Percentiles rank a stretch among this genome's conserved stretches.
These are phyloP conservation scores for Neoascia interrupta DNA, from an alignment of 2,888 invertebrate genomes.

Conservation along the genomic window DNA sequence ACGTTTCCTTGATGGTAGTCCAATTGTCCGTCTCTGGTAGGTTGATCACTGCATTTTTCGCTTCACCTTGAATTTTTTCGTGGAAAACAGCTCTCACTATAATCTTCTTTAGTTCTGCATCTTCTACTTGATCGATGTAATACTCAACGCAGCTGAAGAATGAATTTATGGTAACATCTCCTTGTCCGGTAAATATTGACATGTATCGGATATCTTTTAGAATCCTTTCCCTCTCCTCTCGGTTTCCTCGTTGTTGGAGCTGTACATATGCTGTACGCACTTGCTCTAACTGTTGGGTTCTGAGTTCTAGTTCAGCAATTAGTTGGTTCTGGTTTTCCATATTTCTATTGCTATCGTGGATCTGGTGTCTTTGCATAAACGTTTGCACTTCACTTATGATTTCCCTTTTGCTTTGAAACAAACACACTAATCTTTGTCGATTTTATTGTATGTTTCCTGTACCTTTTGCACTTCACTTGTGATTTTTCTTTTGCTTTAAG, in stretches of 20 bases:
- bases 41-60: constrained; percentile 22
- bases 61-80: constrained; percentile 35
- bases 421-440: not conserved
- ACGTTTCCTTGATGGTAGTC: constrained; percentile 1
- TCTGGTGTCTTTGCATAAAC: constrained; percentile 2
- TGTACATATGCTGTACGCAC: not conserved
- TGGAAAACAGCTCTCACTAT: not conserved
- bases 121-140: not conserved
- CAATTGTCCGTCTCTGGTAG: constrained; percentile 17
- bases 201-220: constrained; percentile 12
- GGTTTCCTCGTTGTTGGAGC: not conserved
- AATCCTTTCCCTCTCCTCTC: constrained; percentile 9
- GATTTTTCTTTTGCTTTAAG: too few species aligned
- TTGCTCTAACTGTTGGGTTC: constrained; percentile 8
- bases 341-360: constrained; percentile 11
- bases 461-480: too few species aligned
- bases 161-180: too few species aligned
- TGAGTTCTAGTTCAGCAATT: not conserved
- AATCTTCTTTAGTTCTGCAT: not conserved
- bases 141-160: too few species aligned
- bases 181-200: too few species aligned
- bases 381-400: not conserved
- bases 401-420: not conserved
- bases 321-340: constrained; percentile 5
- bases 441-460: too few species aligned